These are phyloP conservation scores for Myiotriccus ornatus DNA, from an alignment of 2,797 vertebrate genomes.

Conservation along the genomic window DNA sequence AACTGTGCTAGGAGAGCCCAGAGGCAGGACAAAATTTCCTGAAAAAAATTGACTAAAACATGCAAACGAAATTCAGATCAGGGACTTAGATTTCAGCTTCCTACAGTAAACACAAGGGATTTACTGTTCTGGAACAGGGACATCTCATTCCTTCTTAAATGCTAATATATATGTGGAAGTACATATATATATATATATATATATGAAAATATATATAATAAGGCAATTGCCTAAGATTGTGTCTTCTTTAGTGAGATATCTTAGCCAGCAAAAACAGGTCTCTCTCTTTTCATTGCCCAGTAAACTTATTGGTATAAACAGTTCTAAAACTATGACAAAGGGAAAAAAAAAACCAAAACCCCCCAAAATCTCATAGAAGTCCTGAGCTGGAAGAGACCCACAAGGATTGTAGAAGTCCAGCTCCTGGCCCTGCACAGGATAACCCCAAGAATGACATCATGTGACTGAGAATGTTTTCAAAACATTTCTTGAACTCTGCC, in stretches of 20 bases:
- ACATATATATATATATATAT: not conserved
- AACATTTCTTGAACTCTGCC: not conserved
- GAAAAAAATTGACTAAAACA: not conserved
- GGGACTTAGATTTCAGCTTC: not conserved
- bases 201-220: not conserved
- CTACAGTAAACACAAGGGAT: not conserved
- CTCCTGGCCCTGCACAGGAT: not conserved
- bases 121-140: not conserved
- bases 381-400: not conserved
- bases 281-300: not conserved
- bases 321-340: not conserved
- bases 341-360: not conserved
- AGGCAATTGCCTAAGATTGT: not conserved
- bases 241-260: not conserved
- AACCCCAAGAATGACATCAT: not conserved
- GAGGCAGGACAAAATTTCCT: not conserved
- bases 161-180: not conserved
- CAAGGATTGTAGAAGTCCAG: rapidly evolving
- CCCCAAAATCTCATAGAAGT: not conserved
- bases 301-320: not conserved
- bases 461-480: not conserved
- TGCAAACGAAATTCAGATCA: not conserved
- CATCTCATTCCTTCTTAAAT: not conserved
- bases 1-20: not conserved
- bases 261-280: not conserved